Evolutionary conservation across 2,888 invertebrate species (phyloP), one percentile per base, ranked within the genome.

Genomic region (Synergus itoensis): DNA sequence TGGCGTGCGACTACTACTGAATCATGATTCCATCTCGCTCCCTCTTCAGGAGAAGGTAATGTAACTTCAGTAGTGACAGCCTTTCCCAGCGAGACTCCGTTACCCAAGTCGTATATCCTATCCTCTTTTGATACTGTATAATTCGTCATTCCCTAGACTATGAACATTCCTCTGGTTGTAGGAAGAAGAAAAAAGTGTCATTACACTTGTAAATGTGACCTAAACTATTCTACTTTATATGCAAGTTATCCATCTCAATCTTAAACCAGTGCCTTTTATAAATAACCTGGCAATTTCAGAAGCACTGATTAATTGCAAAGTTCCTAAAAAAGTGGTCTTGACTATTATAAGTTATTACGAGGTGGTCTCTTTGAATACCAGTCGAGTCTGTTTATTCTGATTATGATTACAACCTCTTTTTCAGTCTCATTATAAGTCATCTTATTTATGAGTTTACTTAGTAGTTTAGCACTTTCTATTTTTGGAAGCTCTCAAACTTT

Each of bases 181-280:
- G 73, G 73, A 53, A 73, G 73, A 53, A 48, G 73, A 73, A 73
- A 69, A 73, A 73, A 73, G 73, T 73, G 73, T 73, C 73, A 73
- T 73, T 73, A 53, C 73, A 48, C 73, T 73, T 73, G 73, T 73
- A 73, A 73, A 73, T 73, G 73, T 73, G 53, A 11, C 40, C 53
- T 40, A 73, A 73, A 73, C 53, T 18, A 73, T 53, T 57, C 73
- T 40, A 73, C 53, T 73, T 73, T 73, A 73, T 73, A 73, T 73
- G 73, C 53, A 73, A 53, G 73, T 73, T 53, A 73, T 73, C 69
- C 48, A 73, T 53, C 73, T 73, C 53, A 73, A 73, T 73, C 53
- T 73, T 28, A 40, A 16, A 73, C 36, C 28, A 73, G 48, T 73
- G 36, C 36, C 73, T 73, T 67, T 73, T 73, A 73, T 73, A 57